A percentile compares a stretch with the other conserved stretches of the same genome.
Conservation (phyloP, 2,113 vertebrate species). For the Microtus pennsylvanicus region DNA sequence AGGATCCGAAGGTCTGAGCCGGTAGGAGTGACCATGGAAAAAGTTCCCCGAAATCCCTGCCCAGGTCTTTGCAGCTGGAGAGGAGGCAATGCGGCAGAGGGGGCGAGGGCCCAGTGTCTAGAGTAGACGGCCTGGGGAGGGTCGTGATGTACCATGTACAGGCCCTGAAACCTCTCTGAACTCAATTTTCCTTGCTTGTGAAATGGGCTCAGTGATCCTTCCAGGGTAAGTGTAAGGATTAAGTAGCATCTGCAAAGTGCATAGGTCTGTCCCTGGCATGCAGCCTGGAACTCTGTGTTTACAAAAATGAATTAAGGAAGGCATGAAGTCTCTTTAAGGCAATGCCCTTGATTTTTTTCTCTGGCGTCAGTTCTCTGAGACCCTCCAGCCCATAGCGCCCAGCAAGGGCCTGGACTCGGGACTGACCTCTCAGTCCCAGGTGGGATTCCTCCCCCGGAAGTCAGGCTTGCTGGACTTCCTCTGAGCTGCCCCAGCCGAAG, state of each 20-base stretch:
- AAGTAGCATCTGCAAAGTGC: not conserved
- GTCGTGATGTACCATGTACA: not conserved
- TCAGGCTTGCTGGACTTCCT: not conserved
- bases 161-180: not conserved
- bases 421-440: not conserved
- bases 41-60: not conserved
- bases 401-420: not conserved
- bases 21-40: not conserved
- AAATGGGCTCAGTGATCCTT: not conserved
- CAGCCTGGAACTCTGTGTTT: conserved; percentile 42
- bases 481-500: not conserved
- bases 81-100: not conserved
- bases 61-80: not conserved
- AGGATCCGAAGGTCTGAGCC: not conserved
- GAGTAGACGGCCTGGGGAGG: too few relatives aligned
- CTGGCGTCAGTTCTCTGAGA: not conserved
- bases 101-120: not conserved
- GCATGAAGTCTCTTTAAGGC: not conserved
- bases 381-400: not conserved
- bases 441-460: not conserved
- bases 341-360: not conserved
- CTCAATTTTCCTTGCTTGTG: not conserved
- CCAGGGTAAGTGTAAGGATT: not conserved
- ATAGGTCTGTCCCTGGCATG: not conserved
- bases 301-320: conserved; percentile 58